phyloP scores from a whole-genome alignment of 2,888 invertebrate genomes.

The Nemurella pictetii region DNA sequence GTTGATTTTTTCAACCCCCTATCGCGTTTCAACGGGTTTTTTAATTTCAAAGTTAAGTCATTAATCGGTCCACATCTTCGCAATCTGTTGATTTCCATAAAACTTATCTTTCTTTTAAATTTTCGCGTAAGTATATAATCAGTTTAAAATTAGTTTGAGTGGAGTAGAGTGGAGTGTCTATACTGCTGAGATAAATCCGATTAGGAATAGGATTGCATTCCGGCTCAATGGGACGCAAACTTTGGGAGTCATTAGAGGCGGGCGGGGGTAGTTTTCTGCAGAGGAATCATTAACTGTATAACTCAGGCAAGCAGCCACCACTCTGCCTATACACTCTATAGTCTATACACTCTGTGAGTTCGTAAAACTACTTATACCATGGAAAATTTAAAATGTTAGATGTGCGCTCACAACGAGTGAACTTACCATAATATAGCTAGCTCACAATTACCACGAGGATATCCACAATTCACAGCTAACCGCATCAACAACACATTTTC shows the following conservation, averaged over 20 bases:
- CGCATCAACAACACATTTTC: not conserved
- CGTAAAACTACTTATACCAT: no score
- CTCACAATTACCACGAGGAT: not conserved
- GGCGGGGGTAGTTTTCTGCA: not conserved
- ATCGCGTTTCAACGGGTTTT: not conserved
- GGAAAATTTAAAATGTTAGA: no score
- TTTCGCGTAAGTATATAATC: slow-evolving; percentile 15
- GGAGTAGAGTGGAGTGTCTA: not conserved
- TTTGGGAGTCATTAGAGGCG: not conserved
- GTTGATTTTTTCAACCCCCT: not conserved
- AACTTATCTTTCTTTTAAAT: not conserved
- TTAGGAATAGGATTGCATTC: slow-evolving; percentile 18
- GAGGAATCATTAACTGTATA: no score
- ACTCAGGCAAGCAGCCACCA: no score
- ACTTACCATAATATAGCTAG: no score
- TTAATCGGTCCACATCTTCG: slow-evolving; percentile 15
- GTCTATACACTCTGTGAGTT: no score
- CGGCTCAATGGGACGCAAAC: slow-evolving; percentile 17
- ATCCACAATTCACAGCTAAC: not conserved
- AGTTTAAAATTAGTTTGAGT: slow-evolving; percentile 25
- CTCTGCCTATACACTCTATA: not conserved
- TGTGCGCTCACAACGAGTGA: no score
- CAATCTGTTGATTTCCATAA: slow-evolving; percentile 22
- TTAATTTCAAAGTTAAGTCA: slow-evolving; percentile 3
- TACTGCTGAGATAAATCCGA: slow-evolving; percentile 1